Evolutionary conservation across 2,797 vertebrate species (phyloP).

Genomic region (Lacerta bilineata): DNA sequence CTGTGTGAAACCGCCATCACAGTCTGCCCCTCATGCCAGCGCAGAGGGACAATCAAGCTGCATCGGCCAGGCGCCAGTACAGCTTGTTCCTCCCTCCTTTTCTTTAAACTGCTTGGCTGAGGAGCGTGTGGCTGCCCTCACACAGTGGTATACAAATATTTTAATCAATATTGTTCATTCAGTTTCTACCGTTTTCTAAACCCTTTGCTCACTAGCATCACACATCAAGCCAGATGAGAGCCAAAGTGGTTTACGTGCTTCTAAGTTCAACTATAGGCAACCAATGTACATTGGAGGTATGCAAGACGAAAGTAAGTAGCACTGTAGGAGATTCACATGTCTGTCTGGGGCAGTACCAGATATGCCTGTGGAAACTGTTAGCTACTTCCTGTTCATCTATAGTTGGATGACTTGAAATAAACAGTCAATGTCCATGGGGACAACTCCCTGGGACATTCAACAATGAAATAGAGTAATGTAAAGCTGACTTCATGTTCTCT

Average conservation of each 20-base stretch:
- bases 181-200: neutral
- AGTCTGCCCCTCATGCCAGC: too few relatives aligned
- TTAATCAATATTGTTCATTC: neutral
- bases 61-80: too few relatives aligned
- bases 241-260: neutral
- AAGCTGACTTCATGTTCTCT: neutral
- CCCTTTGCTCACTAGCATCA: neutral
- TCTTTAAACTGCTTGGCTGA: too few relatives aligned
- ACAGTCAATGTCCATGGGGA: neutral
- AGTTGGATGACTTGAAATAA: neutral
- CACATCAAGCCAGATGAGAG: neutral
- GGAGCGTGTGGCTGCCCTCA: too few relatives aligned
- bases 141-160: too few relatives aligned
- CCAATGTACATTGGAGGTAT: neutral
- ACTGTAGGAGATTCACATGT: too few relatives aligned
- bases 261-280: neutral
- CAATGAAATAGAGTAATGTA: neutral
- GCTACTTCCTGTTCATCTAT: neutral
- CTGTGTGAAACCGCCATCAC: too few relatives aligned
- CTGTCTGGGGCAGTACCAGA: neutral
- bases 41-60: too few relatives aligned
- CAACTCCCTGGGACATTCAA: neutral
- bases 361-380: neutral
- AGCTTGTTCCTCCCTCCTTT: too few relatives aligned
- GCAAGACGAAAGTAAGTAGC: neutral